Evolutionary conservation across 2,113 vertebrate species (phyloP), one percentile per base, ranked within the genome.

Genomic region (Canis aureus): DNA sequence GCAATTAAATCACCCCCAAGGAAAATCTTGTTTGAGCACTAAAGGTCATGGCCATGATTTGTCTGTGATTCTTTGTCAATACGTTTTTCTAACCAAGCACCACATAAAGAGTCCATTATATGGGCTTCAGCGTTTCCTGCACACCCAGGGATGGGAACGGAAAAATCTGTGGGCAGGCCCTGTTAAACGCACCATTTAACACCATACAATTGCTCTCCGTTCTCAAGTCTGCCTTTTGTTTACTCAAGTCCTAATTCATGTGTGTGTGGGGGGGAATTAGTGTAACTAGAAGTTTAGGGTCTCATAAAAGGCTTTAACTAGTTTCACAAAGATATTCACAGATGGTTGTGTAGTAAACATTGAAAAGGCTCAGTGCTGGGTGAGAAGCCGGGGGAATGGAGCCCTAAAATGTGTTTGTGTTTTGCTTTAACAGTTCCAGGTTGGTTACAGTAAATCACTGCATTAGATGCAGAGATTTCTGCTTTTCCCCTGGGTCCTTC

Each of bases 241-340:
- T 98, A 83, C 62, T 53, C 62, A 92, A 90, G 55, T 91, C 97
- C 43, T 88, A 25, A 79, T 94, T 8, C 94, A 74, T 29, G 71
- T 16, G 62, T 43, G 19, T 43, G 43, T 43, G 23, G 49, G 29
- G 73, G 57, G 38, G 25, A 82, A 93, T 76, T 87, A 32, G 66
- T 96, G 25, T 94, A 98, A 95, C 16, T 94, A 95, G 90, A 97
- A 60, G 67, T 97, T 98, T 96, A 97, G 94, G 57, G 27, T 69
- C 91, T 97, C 91, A 89, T 97, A 97, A 97, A 86, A 98, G 92
- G 49, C 62, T 98, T 93, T 93, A 98, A 98, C 84, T 95, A 78
- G 80, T 98, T 93, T 98, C 96, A 81, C 53, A 93, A 98, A 97
- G 67, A 66, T 92, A 80, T 93, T 98, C 60, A 94, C 71, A 94